phyloP scores from a whole-genome alignment of 2,888 invertebrate genomes.

The Polydrusus cervinus region DNA sequence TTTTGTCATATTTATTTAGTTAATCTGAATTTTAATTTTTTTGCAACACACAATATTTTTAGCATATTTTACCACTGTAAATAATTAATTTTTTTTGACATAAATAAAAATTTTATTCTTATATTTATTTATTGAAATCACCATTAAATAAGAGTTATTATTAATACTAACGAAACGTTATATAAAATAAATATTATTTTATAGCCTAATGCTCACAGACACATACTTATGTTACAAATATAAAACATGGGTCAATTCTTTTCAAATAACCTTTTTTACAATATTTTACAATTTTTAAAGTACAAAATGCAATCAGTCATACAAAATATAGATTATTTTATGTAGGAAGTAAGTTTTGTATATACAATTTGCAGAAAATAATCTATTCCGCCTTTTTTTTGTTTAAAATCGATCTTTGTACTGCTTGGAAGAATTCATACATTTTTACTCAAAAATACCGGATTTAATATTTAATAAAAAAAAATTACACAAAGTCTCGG shows the following conservation, averaged over 20 bases:
- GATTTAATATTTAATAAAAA: too few species aligned
- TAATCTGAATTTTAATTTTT: too few species aligned
- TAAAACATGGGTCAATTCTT: slow-evolving; percentile 29
- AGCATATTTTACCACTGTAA: too few species aligned
- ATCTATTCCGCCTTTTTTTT: too few species aligned
- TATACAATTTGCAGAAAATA: neutral
- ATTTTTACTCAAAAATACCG: too few species aligned
- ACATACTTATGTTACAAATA: slow-evolving; percentile 34
- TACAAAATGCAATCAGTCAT: slow-evolving; percentile 62
- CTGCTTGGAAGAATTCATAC: too few species aligned
- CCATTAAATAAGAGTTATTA: neutral
- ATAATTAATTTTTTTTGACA: neutral
- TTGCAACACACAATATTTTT: too few species aligned
- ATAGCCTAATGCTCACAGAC: slow-evolving; percentile 29
- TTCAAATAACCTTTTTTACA: slow-evolving; percentile 53
- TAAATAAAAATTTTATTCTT: neutral
- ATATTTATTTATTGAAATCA: neutral
- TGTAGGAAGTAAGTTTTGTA: neutral
- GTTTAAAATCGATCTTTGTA: too few species aligned
- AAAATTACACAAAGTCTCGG: too few species aligned
- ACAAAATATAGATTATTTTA: slow-evolving; percentile 58
- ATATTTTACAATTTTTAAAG: slow-evolving; percentile 60
- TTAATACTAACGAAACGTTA: neutral
- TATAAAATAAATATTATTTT: slow-evolving; percentile 1
- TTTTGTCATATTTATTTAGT: too few species aligned